phyloP scores from a whole-genome alignment of 2,888 invertebrate genomes.

The Eupithecia exiguata region DNA sequence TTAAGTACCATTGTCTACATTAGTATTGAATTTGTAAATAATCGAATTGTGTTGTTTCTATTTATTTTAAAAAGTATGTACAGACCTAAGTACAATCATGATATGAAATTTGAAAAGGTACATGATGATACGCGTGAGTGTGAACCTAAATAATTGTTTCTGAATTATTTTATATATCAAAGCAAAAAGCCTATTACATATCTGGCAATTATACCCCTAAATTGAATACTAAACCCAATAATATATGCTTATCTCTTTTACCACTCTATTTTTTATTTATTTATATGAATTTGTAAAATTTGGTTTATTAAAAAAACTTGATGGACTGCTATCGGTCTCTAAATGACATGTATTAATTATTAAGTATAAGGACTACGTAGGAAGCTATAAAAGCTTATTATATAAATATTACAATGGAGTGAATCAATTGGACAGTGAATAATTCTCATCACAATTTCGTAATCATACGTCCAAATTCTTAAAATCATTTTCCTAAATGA shows the following conservation, averaged over 20 bases:
- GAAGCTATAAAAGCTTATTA: background rate
- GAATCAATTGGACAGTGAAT: conserved; percentile 31
- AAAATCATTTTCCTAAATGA: conserved; percentile 74
- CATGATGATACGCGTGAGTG: conserved; percentile 63
- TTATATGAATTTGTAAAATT: background rate
- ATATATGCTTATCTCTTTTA: background rate
- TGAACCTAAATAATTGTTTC: conserved; percentile 52
- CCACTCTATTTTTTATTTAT: background rate
- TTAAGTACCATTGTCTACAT: conserved; percentile 25
- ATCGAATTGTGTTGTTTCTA: conserved; percentile 55
- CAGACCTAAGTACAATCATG: conserved; percentile 73
- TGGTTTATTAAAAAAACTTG: background rate
- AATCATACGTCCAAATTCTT: conserved; percentile 64
- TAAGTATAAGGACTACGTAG: background rate
- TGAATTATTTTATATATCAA: conserved; percentile 5
- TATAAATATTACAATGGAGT: conserved; percentile 18
- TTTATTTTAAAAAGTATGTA: conserved; percentile 62
- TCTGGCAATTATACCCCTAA: background rate
- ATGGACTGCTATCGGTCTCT: background rate
- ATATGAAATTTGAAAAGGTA: conserved; percentile 75
- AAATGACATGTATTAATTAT: background rate
- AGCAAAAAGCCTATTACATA: background rate
- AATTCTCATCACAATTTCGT: conserved; percentile 48
- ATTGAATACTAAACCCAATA: background rate
- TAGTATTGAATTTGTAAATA: conserved; percentile 39